Conservation (phyloP, 2,888 invertebrate species). For the Cancer borealis region DNA sequence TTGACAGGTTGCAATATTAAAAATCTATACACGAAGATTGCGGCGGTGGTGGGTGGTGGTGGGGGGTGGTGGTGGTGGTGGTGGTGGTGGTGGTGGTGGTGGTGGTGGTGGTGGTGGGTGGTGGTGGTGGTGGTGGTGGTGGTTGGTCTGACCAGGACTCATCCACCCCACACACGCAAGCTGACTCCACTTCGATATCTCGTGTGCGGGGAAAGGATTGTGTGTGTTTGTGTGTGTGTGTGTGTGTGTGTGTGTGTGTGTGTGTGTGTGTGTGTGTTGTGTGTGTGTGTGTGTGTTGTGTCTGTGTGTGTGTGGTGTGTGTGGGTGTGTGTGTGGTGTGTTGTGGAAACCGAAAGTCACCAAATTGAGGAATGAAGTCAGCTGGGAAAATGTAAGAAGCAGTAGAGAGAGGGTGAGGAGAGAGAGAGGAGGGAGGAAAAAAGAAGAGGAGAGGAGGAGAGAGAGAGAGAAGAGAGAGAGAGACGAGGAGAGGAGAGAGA, state of each 20-base stretch:
- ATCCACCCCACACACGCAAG: slow-evolving; percentile 45
- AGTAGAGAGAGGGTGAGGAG: slow-evolving; percentile 46
- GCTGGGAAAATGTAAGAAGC: not conserved
- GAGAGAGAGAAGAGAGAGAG: not conserved
- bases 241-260: no score
- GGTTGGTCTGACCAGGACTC: slow-evolving; percentile 52
- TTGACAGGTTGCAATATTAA: slow-evolving; percentile 65
- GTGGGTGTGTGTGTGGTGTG: no score
- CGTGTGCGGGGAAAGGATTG: not conserved
- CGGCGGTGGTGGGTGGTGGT: not conserved
- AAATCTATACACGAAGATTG: slow-evolving; percentile 65
- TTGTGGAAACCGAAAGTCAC: not conserved
- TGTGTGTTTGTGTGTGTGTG: no score
- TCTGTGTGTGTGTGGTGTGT: no score
- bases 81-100: slow-evolving; percentile 22
- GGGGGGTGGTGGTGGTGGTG: not conserved
- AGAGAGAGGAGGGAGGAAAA: not conserved
- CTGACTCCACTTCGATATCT: not conserved
- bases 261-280: no score
- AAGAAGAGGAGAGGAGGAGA: not conserved
- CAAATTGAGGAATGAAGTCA: not conserved
- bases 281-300: no score
- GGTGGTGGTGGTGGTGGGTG: slow-evolving; percentile 29
- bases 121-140: slow-evolving; percentile 22
- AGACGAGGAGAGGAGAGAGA: not conserved